Evolutionary conservation across 2,888 invertebrate species (phyloP).

Genomic region (Erebia aethiops): DNA sequence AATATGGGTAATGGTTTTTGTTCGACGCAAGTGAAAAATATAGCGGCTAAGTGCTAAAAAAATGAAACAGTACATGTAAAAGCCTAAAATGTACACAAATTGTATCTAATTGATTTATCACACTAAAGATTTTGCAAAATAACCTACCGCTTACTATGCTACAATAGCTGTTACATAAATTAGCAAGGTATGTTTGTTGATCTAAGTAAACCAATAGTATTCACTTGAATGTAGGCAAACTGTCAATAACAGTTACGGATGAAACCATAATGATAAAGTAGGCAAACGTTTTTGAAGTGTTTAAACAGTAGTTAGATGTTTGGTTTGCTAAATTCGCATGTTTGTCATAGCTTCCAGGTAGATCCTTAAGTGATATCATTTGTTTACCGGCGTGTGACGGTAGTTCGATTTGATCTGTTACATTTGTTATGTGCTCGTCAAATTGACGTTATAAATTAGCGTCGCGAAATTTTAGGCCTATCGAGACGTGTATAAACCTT

Average conservation of each 20-base stretch:
- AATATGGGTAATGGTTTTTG: not conserved
- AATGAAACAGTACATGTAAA: too few species aligned
- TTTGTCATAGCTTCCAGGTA: conserved; percentile 1
- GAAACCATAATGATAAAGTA: not conserved
- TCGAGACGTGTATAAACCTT: too few species aligned
- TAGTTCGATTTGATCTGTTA: not conserved
- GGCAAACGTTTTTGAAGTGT: conserved; percentile 5
- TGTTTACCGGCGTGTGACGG: not conserved
- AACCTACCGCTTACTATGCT: not conserved
- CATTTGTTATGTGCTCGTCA: not conserved
- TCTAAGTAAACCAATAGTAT: conserved; percentile 12
- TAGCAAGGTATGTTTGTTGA: conserved; percentile 1
- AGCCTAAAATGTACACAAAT: too few species aligned
- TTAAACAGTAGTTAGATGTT: conserved; percentile 4
- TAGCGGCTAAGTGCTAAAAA: too few species aligned
- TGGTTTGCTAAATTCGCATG: not conserved
- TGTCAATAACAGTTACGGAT: conserved; percentile 3
- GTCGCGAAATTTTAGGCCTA: not conserved
- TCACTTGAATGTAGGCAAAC: not conserved
- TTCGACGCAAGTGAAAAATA: too few species aligned
- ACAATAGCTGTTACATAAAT: conserved; percentile 5
- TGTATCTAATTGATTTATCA: not conserved
- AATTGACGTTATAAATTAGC: not conserved
- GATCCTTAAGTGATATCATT: not conserved
- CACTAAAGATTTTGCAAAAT: not conserved